Evolutionary conservation across 2,797 vertebrate species (phyloP).

Genomic region (Acestrorhynchus altus): DNA sequence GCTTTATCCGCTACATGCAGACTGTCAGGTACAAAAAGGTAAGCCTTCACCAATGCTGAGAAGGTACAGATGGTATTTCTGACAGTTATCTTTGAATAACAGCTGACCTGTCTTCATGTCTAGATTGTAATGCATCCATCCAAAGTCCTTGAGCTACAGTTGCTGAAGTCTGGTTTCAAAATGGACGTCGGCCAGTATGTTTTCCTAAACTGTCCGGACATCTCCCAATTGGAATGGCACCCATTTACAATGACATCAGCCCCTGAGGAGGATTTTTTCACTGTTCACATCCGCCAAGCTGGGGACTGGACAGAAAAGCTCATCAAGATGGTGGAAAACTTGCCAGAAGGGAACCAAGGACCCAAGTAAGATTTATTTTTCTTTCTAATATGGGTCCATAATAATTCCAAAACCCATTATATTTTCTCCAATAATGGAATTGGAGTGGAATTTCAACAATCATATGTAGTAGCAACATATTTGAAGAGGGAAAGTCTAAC

Average conservation of each 20-base stretch:
- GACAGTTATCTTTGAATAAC: not conserved
- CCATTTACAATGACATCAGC: constrained; percentile 94
- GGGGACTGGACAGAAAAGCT: constrained; percentile 90
- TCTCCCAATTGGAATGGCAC: constrained; percentile 91
- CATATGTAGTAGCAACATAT: not conserved
- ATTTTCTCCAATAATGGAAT: too few species aligned
- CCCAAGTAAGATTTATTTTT: constrained; percentile 78
- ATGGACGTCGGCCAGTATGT: constrained; percentile 95
- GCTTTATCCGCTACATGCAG: constrained; percentile 85
- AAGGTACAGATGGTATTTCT: not conserved
- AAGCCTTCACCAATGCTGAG: constrained; percentile 33
- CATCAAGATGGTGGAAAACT: constrained; percentile 76
- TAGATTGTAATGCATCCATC: constrained; percentile 90
- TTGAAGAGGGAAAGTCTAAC: not conserved
- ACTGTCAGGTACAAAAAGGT: constrained; percentile 87
- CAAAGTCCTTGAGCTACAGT: constrained; percentile 90
- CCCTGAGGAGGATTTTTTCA: constrained; percentile 90
- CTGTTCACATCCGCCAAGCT: constrained; percentile 84
- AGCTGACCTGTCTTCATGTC: not conserved
- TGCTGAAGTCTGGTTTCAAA: constrained; percentile 86
- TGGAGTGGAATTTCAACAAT: too few species aligned
- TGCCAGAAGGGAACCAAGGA: constrained; percentile 75
- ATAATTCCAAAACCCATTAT: too few species aligned
- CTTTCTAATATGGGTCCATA: too few species aligned
- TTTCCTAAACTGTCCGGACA: constrained; percentile 88